phyloP scores from a whole-genome alignment of 2,113 vertebrate species.

The Hydrolagus affinis region DNA sequence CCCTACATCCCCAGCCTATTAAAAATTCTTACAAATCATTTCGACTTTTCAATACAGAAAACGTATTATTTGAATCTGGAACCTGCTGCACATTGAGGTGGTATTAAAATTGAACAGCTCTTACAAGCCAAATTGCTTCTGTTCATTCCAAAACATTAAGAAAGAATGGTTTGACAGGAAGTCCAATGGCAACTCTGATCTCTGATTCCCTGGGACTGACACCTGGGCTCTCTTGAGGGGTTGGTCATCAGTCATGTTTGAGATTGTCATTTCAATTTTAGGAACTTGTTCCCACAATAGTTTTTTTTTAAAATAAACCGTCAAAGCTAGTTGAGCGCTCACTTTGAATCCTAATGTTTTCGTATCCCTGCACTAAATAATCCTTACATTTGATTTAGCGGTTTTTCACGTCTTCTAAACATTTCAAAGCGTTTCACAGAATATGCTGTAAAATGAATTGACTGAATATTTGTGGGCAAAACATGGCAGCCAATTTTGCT shows the following conservation, averaged over 20 bases:
- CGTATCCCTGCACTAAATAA: too few species aligned
- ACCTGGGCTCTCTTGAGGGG: background rate
- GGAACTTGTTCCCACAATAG: background rate
- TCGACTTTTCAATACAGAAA: too few species aligned
- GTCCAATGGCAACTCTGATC: background rate
- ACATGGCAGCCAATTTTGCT: too few species aligned
- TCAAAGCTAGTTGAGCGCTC: background rate
- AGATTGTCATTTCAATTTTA: background rate
- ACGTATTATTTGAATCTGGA: background rate
- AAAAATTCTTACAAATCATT: too few species aligned
- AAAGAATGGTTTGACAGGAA: background rate
- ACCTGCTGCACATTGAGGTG: background rate
- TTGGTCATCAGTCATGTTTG: background rate
- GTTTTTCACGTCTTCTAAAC: too few species aligned
- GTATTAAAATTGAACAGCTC: background rate
- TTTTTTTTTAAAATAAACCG: background rate
- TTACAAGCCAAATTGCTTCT: background rate
- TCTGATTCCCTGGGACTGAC: background rate
- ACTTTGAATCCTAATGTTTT: background rate
- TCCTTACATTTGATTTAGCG: too few species aligned
- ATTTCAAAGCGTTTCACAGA: too few species aligned
- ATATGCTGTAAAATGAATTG: too few species aligned
- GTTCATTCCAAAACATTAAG: background rate
- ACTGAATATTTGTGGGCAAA: too few species aligned
- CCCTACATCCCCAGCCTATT: too few species aligned